Evolutionary conservation across 1,140 invertebrate genomes (phyloP).

Genomic region (Centruroides sculpturatus): DNA sequence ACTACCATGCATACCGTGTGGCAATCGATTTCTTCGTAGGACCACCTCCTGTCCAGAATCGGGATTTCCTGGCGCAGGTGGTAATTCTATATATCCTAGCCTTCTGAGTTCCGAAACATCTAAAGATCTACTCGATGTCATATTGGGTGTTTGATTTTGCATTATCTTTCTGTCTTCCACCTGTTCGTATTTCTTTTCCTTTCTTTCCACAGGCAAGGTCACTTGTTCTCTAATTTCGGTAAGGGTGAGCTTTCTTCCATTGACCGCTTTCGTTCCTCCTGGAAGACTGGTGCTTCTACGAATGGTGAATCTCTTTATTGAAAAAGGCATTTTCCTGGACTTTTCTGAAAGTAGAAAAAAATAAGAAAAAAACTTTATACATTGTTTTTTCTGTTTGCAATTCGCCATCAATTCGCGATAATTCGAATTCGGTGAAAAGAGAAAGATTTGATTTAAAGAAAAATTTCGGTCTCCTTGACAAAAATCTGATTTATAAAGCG

Average conservation of each 20-base stretch:
- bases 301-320: conserved; percentile 14
- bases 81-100: neutral
- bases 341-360: no score
- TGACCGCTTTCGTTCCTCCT: conserved; percentile 3
- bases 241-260: conserved; percentile 9
- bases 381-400: no score
- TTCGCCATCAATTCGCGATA: no score
- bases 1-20: no score
- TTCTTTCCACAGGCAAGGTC: neutral
- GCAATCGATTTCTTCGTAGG: no score
- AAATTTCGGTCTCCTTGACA: no score
- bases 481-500: no score
- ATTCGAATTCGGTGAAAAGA: no score
- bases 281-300: conserved; percentile 12
- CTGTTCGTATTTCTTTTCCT: conserved; percentile 4
- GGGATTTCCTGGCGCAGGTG: no score
- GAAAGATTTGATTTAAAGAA: no score
- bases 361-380: no score
- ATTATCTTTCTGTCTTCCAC: neutral
- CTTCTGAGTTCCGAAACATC: conserved; percentile 9
- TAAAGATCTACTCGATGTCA: conserved; percentile 10
- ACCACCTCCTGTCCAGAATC: no score
- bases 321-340: conserved; percentile 8
- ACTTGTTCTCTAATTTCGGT: conserved; percentile 4
- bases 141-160: neutral